Percentiles rank a stretch among this genome's conserved stretches.
Conservation (phyloP, 2,888 invertebrate species). For the Liodrosophila aerea region DNA sequence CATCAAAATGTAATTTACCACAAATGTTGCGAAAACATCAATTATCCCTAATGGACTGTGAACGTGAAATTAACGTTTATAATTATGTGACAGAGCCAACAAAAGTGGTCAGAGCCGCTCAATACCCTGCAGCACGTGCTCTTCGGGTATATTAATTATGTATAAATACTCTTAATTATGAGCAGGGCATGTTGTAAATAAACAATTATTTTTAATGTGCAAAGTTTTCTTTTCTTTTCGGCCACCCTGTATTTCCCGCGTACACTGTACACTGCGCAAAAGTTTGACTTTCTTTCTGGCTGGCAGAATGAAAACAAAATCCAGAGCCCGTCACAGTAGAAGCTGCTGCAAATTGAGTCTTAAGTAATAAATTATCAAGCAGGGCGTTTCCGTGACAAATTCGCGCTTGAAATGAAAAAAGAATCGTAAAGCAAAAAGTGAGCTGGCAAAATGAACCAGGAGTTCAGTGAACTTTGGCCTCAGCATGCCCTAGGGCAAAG, state of each 20-base stretch:
- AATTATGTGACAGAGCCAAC: conserved; percentile 71
- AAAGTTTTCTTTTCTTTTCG: neutral
- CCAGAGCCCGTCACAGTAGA: conserved; percentile 13
- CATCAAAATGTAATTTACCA: conserved; percentile 78
- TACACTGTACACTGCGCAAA: neutral
- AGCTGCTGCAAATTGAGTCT: conserved; percentile 55
- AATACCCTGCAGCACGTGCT: conserved; percentile 17
- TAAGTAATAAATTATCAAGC: conserved; percentile 65
- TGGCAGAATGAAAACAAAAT: conserved; percentile 1
- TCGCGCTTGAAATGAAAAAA: conserved; percentile 16
- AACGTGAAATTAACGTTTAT: conserved; percentile 76
- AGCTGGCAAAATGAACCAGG: conserved; percentile 7
- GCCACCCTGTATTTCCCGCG: too few species aligned
- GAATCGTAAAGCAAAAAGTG: conserved; percentile 10
- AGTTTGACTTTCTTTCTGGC: neutral
- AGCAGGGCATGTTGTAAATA: too few species aligned
- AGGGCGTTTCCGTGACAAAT: conserved; percentile 64
- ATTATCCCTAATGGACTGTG: conserved; percentile 78
- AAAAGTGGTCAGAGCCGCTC: conserved; percentile 34
- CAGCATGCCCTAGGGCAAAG: conserved; percentile 10
- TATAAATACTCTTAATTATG: neutral
- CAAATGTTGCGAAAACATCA: conserved; percentile 76
- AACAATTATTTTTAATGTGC: too few species aligned
- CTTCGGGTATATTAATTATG: neutral
- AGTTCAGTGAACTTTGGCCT: conserved; percentile 36